Base-by-base conservation (phyloP, 2,797 vertebrate genomes). In the Lacerta agilis region DNA sequence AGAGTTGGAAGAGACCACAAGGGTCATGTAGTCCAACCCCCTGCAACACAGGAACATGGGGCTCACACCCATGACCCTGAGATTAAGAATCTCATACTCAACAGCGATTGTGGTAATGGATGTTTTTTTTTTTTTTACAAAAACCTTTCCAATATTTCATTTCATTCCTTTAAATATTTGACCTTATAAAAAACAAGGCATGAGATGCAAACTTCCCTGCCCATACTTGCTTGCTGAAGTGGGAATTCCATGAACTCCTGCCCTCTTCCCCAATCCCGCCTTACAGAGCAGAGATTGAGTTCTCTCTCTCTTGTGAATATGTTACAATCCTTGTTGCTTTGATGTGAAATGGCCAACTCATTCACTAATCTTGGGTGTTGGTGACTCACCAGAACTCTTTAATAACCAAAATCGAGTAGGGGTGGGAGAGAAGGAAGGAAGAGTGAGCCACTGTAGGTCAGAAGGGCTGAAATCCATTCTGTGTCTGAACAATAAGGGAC, bases 301-400 rank as follows among this genome's bases (percentile, higher is more conserved):
- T 73, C 33, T 15, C 25, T 41, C n/a, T 38, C 66, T 9, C 41
- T 0, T 4, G 36, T 43, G 77, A 76, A 69, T 76, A 43, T 80
- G 49, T 61, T 61, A 61, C 15, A 43, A 49, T 27, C 64, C 71
- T 85, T 67, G 33, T 29, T 45, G 71, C 82, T 77, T 36, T 11
- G 72, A 81, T 69, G 36, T 45, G 38, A 73, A 90, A 83, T 77
- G 86, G 77, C 77, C 77, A 87, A 33, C 36, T 83, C 84, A 89
- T 67, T 87, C 89, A 55, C 2, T 45, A 69, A 66, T 67, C 38
- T 66, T 73, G 85, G 61, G 79, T 83, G 79, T 45, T 17, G 29
- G 58, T 86, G 87, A 80, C 55, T 83, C 86, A 79, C 25, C 67
- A 75, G 36, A 82, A 55, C 64, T 27, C 55, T 0, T 89, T 88